Evolutionary conservation across 1,140 invertebrate species (phyloP).

Genomic region (Heliconius eleuchia): DNA sequence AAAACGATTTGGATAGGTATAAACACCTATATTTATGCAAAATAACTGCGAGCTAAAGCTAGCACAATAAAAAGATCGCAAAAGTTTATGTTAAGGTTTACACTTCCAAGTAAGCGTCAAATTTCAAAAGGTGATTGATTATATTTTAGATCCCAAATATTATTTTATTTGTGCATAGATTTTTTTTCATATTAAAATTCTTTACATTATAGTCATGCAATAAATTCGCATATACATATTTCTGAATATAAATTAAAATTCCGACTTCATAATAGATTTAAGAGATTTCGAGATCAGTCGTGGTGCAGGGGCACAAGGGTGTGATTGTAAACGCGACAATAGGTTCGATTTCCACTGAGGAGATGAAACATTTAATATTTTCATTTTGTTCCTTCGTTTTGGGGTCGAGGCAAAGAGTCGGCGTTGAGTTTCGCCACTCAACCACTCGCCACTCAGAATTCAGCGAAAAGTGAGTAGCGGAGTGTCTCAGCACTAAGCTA

Average conservation of each 20-base stretch:
- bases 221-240: neutral
- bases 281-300: too few species aligned
- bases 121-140: constrained; percentile 14
- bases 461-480: too few species aligned
- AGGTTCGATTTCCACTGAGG: too few species aligned
- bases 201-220: neutral
- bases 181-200: constrained; percentile 1
- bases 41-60: neutral
- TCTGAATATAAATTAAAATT: constrained; percentile 2
- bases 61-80: constrained; percentile 2
- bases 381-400: too few species aligned
- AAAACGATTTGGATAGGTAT: neutral
- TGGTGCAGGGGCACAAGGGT: too few species aligned
- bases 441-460: too few species aligned
- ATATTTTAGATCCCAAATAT: neutral
- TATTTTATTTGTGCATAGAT: neutral
- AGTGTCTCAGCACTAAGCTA: too few species aligned
- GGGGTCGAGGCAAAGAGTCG: neutral
- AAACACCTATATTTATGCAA: neutral
- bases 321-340: too few species aligned
- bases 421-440: too few species aligned
- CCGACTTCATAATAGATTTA: neutral
- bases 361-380: too few species aligned
- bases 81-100: constrained; percentile 10
- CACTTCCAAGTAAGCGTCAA: constrained; percentile 13